phyloP scores from a whole-genome alignment of 2,113 vertebrate species.

The Antidorcas marsupialis region DNA sequence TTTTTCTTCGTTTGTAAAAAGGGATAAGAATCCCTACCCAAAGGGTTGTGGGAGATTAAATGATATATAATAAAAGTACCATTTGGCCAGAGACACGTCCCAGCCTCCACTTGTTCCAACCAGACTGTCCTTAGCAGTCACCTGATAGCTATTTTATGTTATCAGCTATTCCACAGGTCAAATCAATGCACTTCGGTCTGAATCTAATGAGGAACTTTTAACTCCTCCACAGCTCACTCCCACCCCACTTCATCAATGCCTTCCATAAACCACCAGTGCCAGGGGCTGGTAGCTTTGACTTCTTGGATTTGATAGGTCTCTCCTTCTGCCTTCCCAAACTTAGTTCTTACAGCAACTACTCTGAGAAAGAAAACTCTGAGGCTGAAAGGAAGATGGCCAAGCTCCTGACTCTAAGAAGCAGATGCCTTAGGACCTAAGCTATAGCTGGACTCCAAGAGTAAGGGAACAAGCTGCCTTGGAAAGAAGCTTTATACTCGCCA shows the following conservation, averaged over 20 bases:
- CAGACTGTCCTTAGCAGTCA: conserved; percentile 11
- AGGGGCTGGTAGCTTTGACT: background rate
- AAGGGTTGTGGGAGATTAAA: conserved; percentile 23
- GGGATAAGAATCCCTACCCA: conserved; percentile 10
- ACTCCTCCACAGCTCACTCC: background rate
- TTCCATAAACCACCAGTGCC: background rate
- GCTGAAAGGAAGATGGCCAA: background rate
- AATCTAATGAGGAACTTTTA: conserved; percentile 35
- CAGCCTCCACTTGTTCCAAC: background rate
- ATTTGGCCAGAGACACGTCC: conserved; percentile 30
- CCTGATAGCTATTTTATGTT: conserved; percentile 26
- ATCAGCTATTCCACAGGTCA: conserved; percentile 1
- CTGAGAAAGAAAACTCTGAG: conserved; percentile 8
- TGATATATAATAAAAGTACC: conserved; percentile 29
- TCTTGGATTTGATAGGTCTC: background rate
- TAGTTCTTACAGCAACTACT: background rate
- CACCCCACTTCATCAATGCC: conserved; percentile 17
- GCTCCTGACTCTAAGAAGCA: background rate
- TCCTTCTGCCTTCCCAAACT: background rate
- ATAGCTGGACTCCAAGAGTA: background rate
- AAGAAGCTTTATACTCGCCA: background rate
- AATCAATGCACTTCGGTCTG: background rate
- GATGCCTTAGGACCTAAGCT: background rate
- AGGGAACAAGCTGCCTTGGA: background rate
- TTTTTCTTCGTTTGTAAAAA: conserved; percentile 54